Base-by-base conservation (phyloP, 2,113 vertebrate genomes). In the Pongo pygmaeus region DNA sequence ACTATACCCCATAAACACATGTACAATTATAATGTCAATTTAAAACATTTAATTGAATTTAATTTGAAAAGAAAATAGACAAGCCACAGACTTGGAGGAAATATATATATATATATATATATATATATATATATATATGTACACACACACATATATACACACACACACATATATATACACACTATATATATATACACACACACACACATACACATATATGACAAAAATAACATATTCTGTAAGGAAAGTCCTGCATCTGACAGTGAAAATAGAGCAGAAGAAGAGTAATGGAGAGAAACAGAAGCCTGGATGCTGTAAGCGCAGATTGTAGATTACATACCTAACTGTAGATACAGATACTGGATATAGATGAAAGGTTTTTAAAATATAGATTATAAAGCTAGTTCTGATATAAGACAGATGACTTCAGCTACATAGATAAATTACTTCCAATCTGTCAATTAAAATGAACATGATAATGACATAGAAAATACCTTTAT, bases 301-400 rank as follows among this genome's bases (percentile, higher is more conserved):
- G 64, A 48, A 55, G 52, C 25, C 38, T 6, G 2, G 2, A 12
- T 6, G 30, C 18, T 57, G n/a, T 23, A 18, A 46, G 10, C 27
- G 8, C 18, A 38, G 3, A 2, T 7, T 2, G 8, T 2, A n/a
- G 46, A 23, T 50, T 35, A 48, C 7, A 25, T 9, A 40, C 18
- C 40, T 40, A 17, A 40, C 22, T 25, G 25, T 22, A 27, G 38
- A 30, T 38, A 48, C 5, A 43, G 35, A 52, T 1, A 17, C 38
- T 43, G 8, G 4, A 78, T 10, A 12, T 8, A 81, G 17, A 57
- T 6, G 32, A 43, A 12, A 48, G 0, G 20, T 55, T 38, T 67
- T 18, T 25, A 40, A 77, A 79, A 92, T 30, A 74, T 25, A 78
- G 55, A 86, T 52, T 5, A 8, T 3, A 78, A 74, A 69, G 55